These are phyloP conservation scores for Erpetoichthys calabaricus DNA, from an alignment of 2,797 vertebrate species.

Conservation along the genomic window DNA sequence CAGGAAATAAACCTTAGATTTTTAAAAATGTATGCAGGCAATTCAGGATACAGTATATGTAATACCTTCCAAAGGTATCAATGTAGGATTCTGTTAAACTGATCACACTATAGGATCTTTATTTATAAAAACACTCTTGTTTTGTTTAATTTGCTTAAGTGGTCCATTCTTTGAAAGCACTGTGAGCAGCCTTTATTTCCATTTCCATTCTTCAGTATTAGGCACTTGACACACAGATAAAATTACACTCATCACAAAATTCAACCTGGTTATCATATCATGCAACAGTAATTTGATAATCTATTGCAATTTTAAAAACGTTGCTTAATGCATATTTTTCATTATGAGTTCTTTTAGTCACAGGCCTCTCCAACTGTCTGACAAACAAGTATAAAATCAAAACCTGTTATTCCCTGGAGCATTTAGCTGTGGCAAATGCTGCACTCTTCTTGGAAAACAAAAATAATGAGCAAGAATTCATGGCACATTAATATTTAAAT, in stretches of 20 bases:
- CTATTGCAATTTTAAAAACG: not conserved
- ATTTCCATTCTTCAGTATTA: too few relatives aligned
- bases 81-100: too few relatives aligned
- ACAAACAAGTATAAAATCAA: conserved; percentile 1
- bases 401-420: conserved; percentile 1
- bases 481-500: conserved; percentile 1
- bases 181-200: too few relatives aligned
- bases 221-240: too few relatives aligned
- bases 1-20: too few relatives aligned
- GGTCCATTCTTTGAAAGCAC: too few relatives aligned
- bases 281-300: not conserved
- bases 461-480: not conserved
- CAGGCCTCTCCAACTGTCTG: not conserved
- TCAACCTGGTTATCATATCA: not conserved
- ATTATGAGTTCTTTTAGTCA: not conserved
- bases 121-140: too few relatives aligned
- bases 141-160: too few relatives aligned
- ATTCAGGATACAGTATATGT: too few relatives aligned
- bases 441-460: not conserved
- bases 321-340: not conserved
- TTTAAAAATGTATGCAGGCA: too few relatives aligned
- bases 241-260: not conserved
- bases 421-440: not conserved
- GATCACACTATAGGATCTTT: too few relatives aligned
- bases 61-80: too few relatives aligned